Base-by-base conservation (phyloP, 2,113 vertebrate genomes). In the Cheirogaleus medius region DNA sequence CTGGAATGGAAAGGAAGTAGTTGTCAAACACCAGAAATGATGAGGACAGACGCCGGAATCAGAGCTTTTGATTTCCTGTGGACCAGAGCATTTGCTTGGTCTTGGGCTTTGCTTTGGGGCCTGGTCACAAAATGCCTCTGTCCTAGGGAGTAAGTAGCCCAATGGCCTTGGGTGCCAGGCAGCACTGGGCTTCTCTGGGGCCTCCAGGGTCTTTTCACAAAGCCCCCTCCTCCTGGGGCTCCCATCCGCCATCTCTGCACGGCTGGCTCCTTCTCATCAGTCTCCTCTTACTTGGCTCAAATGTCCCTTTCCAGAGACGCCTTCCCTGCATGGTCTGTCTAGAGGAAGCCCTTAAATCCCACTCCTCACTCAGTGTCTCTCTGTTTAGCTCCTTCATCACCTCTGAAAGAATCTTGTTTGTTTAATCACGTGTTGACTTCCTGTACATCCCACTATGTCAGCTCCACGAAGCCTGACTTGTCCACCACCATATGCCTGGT, bases 1-100 rank as follows among this genome's bases (percentile, higher is more conserved):
- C 98, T 93, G 84, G 92, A 91, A 96, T 92, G 95, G 97, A 98
- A 95, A 98, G 98, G 98, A 99, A 98, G 98, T 80, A 97, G 95
- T 96, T 98, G 96, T 98, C 98, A 98, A 98, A 91, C 96, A 93
- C 92, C 95, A 97, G 97, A 96, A 96, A 93, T 97, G 98, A 98
- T 98, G 98, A 97, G 98, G 96, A 98, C 90, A 94, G 95, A 90
- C 88, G 69, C 98, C 88, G 92, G 93, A 97, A 97, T 21, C n/a
- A 83, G 89, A 95, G 92, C 94, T 92, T 96, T 93, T 27, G 98
- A 98, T 98, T 98, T 98, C 97, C 96, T 96, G 95, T 80, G 73
- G 84, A 96, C 94, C 6, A 64, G 54, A 1, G 64, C 37, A 52
- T 84, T 87, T 54, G 11, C 86, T 11, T 44, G 74, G 88, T 96